Conservation (phyloP, 2,888 invertebrate species). For the Cephalotes varians region DNA sequence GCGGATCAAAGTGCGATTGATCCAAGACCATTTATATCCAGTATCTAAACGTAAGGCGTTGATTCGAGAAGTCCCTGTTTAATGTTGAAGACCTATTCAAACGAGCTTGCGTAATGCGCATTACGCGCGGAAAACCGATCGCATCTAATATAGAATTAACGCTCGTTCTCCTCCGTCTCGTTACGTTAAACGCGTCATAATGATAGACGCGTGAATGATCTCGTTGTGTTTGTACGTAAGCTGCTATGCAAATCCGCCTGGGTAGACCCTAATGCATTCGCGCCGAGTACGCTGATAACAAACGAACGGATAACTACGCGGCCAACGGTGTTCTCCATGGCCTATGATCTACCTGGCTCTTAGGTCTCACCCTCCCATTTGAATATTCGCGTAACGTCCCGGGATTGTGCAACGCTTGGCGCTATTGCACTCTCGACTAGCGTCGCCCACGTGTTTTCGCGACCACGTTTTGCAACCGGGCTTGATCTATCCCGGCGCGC, state of each 20-base stretch:
- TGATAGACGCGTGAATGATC: constrained; percentile 31
- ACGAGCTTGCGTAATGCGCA: neutral
- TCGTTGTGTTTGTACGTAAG: constrained; percentile 11
- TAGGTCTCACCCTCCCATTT: constrained; percentile 9
- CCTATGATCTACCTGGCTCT: neutral
- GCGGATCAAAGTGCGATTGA: constrained; percentile 24
- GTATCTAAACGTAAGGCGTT: neutral
- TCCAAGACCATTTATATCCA: constrained; percentile 16
- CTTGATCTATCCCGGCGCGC: constrained; percentile 68
- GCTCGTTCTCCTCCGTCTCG: neutral
- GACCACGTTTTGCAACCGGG: constrained; percentile 69
- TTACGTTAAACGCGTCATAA: constrained; percentile 21
- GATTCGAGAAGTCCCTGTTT: neutral
- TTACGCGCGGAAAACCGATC: constrained; percentile 4
- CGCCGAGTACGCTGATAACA: neutral
- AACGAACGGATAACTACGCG: constrained; percentile 13
- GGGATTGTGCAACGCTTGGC: constrained; percentile 27
- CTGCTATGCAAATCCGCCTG: constrained; percentile 14
- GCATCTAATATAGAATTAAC: neutral
- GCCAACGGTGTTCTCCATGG: neutral
- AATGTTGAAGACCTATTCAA: neutral
- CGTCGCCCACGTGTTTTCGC: constrained; percentile 72
- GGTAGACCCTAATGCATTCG: neutral
- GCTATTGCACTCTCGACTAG: constrained; percentile 40
- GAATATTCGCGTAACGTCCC: constrained; percentile 3